Evolutionary conservation across 2,888 invertebrate genomes (phyloP).

Genomic region (Caenorhabditis japonica): DNA sequence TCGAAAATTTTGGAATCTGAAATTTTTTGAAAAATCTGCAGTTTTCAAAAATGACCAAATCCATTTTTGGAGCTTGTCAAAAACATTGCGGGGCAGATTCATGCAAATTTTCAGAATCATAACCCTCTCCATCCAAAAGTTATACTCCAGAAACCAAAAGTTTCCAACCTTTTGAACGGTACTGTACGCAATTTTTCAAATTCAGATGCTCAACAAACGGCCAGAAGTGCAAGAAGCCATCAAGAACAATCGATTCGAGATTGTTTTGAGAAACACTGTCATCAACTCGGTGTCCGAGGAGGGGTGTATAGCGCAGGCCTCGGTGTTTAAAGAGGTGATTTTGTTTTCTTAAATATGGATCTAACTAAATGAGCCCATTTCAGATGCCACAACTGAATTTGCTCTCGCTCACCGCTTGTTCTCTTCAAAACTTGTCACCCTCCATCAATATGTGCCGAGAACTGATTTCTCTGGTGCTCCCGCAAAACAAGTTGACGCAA

Average conservation of each 20-base stretch:
- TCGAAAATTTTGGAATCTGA: too few species aligned
- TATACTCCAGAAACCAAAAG: too few species aligned
- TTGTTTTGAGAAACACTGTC: slow-evolving; percentile 46
- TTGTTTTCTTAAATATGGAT: too few species aligned
- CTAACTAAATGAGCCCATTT: too few species aligned
- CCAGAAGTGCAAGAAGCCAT: slow-evolving; percentile 45
- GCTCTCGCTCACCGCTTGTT: slow-evolving; percentile 46
- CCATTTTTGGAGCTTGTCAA: too few species aligned
- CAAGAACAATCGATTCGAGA: slow-evolving; percentile 51
- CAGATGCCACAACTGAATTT: slow-evolving; percentile 53
- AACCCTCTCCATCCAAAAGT: too few species aligned
- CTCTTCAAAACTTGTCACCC: slow-evolving; percentile 24
- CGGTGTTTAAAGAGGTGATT: slow-evolving; percentile 32
- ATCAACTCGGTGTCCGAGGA: slow-evolving; percentile 28
- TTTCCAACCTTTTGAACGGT: too few species aligned
- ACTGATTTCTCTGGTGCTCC: slow-evolving; percentile 40
- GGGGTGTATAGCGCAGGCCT: slow-evolving; percentile 21
- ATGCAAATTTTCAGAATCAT: too few species aligned
- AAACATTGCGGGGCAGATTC: too few species aligned
- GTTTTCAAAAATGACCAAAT: too few species aligned
- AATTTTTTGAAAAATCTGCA: too few species aligned
- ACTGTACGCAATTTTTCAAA: neutral
- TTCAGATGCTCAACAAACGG: slow-evolving; percentile 30
- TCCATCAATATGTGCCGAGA: slow-evolving; percentile 29
- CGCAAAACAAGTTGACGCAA: slow-evolving; percentile 40